Evolutionary conservation across 37 sponge, comb jelly and placozoan genomes (phyloP).

Genomic region (Spongia lamella): DNA sequence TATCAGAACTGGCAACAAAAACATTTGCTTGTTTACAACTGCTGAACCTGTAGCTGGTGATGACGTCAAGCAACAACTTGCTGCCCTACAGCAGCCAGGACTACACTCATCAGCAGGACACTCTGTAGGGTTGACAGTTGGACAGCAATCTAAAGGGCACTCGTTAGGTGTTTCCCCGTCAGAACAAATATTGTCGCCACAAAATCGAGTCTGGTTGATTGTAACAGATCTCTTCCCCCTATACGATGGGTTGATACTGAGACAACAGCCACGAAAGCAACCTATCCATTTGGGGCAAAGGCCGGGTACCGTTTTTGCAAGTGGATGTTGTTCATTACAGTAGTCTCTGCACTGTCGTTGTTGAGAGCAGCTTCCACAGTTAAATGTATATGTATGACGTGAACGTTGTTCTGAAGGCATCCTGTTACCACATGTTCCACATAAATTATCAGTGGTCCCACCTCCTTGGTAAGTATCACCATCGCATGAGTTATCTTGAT

Average conservation of each 20-base stretch:
- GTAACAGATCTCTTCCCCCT: not conserved
- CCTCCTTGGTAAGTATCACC: conserved; percentile 39
- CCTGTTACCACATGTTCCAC: conserved; percentile 20
- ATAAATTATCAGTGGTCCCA: conserved; percentile 1
- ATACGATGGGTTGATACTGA: not conserved
- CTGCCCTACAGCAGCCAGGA: too few species aligned
- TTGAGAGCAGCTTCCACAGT: conserved; percentile 26
- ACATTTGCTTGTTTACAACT: too few species aligned
- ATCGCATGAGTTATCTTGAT: conserved; percentile 4
- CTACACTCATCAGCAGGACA: too few species aligned
- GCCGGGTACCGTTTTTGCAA: conserved; percentile 10
- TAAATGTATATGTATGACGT: conserved; percentile 5
- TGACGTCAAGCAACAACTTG: too few species aligned
- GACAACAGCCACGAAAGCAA: conserved; percentile 38
- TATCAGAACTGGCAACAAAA: too few species aligned
- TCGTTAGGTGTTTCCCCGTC: too few species aligned
- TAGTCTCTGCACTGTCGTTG: conserved; percentile 12
- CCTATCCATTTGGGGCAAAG: conserved; percentile 35
- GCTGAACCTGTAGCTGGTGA: too few species aligned
- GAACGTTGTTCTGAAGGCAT: conserved; percentile 1
- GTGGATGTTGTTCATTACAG: conserved; percentile 6
- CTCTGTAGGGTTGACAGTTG: too few species aligned
- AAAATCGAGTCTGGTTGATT: not conserved
- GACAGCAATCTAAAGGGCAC: too few species aligned
- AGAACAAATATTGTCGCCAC: too few species aligned